A percentile compares a stretch with the other conserved stretches of the same genome.
Conservation (phyloP, 1,140 invertebrate genomes). For the Drosophila albomicans region DNA sequence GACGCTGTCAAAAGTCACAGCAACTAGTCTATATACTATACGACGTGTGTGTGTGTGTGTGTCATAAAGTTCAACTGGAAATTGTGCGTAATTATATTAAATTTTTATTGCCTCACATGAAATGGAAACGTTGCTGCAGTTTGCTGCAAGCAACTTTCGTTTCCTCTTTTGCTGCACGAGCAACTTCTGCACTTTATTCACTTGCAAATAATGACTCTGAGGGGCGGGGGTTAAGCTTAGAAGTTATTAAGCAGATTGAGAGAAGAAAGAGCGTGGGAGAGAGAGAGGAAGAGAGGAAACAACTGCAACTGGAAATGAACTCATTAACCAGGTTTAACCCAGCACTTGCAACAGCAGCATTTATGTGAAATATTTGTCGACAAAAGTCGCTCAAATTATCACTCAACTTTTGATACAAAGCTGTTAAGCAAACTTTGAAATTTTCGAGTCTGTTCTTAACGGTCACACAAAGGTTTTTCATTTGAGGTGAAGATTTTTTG, state of each 20-base stretch:
- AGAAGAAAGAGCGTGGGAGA: background rate
- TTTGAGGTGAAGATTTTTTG: too few relatives aligned
- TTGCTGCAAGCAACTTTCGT: constrained; percentile 33
- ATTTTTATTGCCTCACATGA: constrained; percentile 74
- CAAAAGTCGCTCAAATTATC: background rate
- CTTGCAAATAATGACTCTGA: constrained; percentile 17
- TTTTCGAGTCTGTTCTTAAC: too few relatives aligned
- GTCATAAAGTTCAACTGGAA: constrained; percentile 78
- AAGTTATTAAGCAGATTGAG: constrained; percentile 23
- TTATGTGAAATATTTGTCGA: background rate
- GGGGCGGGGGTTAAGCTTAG: background rate
- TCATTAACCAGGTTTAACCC: background rate
- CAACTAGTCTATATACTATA: background rate
- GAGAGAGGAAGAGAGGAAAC: background rate
- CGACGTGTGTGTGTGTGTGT: constrained; percentile 38
- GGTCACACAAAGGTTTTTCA: too few relatives aligned
- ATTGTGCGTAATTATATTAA: constrained; percentile 83
- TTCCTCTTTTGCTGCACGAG: background rate
- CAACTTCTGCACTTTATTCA: constrained; percentile 37
- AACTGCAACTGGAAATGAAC: background rate
- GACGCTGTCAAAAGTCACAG: constrained; percentile 73
- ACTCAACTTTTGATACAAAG: background rate
- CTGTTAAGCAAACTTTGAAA: background rate
- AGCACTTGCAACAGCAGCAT: background rate
- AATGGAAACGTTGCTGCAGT: constrained; percentile 71